These are phyloP conservation scores for Chrysochloris asiatica DNA, from an alignment of 2,113 vertebrate genomes.

Conservation along the genomic window DNA sequence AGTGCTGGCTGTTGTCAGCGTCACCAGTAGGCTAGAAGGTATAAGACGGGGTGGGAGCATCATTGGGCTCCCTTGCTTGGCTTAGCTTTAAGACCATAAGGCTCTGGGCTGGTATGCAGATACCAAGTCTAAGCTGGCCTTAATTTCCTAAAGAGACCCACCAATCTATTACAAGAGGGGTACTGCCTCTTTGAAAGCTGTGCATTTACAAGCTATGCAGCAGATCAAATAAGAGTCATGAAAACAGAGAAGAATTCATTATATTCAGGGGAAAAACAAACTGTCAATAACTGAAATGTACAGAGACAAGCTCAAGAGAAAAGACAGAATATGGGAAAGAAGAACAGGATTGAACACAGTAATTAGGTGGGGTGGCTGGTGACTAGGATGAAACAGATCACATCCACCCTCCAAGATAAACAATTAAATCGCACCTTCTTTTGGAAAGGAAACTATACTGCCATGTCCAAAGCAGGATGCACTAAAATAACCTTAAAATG, in stretches of 20 bases:
- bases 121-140: not conserved
- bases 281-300: not conserved
- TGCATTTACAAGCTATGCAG: not conserved
- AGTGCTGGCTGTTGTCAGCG: not conserved
- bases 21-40: rapidly evolving
- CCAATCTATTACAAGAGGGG: not conserved
- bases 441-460: not conserved
- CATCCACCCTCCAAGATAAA: not conserved
- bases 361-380: not conserved
- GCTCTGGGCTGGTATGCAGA: not conserved
- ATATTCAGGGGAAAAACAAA: not conserved
- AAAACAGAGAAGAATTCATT: not conserved
- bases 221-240: not conserved
- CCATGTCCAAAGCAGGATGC: not conserved
- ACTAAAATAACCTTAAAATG: not conserved
- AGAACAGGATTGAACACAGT: not conserved
- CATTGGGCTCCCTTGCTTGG: not conserved
- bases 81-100: not conserved
- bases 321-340: not conserved
- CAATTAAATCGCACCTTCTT: not conserved
- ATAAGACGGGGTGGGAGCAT: not conserved
- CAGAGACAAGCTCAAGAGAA: not conserved
- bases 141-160: not conserved
- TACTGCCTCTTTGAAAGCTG: not conserved
- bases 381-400: not conserved